Evolutionary conservation across 2,113 vertebrate species (phyloP).

Genomic region (Limnothrissa miodon): DNA sequence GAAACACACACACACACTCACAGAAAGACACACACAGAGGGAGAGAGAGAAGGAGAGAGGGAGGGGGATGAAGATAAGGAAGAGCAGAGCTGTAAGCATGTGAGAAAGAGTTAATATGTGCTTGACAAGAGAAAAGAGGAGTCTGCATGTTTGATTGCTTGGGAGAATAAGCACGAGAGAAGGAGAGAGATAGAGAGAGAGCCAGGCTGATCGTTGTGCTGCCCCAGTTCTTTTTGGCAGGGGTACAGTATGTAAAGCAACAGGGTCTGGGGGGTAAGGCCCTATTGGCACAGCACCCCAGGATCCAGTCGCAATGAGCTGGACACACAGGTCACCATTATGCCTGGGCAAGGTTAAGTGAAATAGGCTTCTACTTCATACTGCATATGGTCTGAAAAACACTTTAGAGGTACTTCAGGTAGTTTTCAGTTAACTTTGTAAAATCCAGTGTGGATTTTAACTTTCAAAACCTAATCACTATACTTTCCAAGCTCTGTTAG

Average conservation of each 20-base stretch:
- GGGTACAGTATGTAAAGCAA: background rate
- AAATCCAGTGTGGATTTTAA: background rate
- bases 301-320: background rate
- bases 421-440: background rate
- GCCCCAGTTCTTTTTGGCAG: background rate
- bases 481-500: background rate
- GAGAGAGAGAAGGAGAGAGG: background rate
- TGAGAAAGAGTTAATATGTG: constrained; percentile 7
- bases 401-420: background rate
- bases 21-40: background rate
- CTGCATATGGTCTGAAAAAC: background rate
- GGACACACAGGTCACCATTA: background rate
- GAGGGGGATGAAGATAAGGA: background rate
- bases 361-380: background rate
- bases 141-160: background rate
- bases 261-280: background rate
- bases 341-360: background rate
- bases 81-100: background rate
- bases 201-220: background rate
- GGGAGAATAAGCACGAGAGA: background rate
- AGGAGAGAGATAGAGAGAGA: background rate
- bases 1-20: background rate
- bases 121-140: constrained; percentile 1
- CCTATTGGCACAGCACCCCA: background rate
- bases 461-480: background rate